Percentiles rank a stretch among this genome's conserved stretches.
Evolutionary conservation across 2,888 invertebrate species (phyloP).

Genomic region (Arrhopalites spinosus): DNA sequence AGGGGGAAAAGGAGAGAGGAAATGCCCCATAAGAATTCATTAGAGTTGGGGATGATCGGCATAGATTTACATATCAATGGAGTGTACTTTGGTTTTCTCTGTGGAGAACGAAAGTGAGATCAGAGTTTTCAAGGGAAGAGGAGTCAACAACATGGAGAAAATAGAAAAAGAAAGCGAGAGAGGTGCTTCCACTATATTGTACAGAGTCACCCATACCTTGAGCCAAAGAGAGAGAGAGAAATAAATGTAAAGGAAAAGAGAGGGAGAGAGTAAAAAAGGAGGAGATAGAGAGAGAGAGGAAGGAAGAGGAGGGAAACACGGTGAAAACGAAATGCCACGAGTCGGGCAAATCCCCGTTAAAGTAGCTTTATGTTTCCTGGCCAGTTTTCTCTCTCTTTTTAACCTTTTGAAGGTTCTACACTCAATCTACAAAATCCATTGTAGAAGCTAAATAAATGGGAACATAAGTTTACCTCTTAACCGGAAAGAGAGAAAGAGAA

Average conservation of each 20-base stretch:
- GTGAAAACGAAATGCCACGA: slow-evolving; percentile 21
- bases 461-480: slow-evolving; percentile 54
- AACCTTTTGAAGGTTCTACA: slow-evolving; percentile 48
- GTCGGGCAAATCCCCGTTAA: slow-evolving; percentile 46
- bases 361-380: slow-evolving; percentile 45
- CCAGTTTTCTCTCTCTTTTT: slow-evolving; percentile 42
- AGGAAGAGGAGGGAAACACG: neutral
- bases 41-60: slow-evolving; percentile 42
- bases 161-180: too few species aligned
- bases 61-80: slow-evolving; percentile 50
- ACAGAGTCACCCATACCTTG: neutral
- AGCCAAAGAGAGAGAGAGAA: slow-evolving; percentile 14
- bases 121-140: neutral
- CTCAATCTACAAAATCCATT: slow-evolving; percentile 52
- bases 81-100: neutral
- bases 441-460: slow-evolving; percentile 54
- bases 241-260: slow-evolving; percentile 17
- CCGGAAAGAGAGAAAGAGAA: slow-evolving; percentile 37
- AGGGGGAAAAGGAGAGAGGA: slow-evolving; percentile 1
- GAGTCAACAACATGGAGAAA: neutral
- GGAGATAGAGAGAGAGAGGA: neutral
- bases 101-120: neutral
- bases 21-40: slow-evolving; percentile 46
- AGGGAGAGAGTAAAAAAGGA: neutral
- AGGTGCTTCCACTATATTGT: neutral